Conservation (phyloP, 2,888 invertebrate species). For the Drosophila paranaensis region DNA sequence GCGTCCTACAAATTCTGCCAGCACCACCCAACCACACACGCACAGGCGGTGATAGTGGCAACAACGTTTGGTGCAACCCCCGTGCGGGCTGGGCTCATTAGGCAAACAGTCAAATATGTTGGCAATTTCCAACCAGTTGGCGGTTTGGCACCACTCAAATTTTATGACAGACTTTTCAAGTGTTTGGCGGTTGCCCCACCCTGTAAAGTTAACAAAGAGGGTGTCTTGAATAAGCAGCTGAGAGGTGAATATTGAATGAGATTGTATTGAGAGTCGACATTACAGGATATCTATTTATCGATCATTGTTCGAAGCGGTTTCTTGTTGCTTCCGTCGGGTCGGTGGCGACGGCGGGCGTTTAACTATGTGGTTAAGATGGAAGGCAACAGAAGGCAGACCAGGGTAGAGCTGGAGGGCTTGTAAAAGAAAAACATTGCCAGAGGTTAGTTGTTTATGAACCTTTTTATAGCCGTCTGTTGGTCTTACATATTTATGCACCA, state of each 20-base stretch:
- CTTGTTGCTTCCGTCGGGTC: conserved; percentile 30
- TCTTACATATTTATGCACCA: conserved; percentile 65
- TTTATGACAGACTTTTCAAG: conserved; percentile 80
- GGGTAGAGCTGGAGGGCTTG: conserved; percentile 16
- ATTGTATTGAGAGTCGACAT: neutral
- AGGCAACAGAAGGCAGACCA: conserved; percentile 17
- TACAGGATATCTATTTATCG: conserved; percentile 15
- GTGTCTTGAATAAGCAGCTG: neutral
- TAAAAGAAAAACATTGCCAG: conserved; percentile 56
- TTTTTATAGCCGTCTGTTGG: conserved; percentile 71
- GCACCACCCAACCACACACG: conserved; percentile 24
- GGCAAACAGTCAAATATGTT: conserved; percentile 77
- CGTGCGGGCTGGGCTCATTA: conserved; percentile 60
- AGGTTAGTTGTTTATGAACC: conserved; percentile 76
- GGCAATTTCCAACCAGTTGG: conserved; percentile 77
- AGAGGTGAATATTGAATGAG: neutral
- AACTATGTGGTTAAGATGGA: conserved; percentile 32
- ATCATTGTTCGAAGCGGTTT: neutral
- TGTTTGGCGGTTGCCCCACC: conserved; percentile 50
- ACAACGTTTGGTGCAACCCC: conserved; percentile 31
- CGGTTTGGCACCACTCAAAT: conserved; percentile 64
- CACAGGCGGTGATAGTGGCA: conserved; percentile 3
- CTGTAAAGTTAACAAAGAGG: neutral
- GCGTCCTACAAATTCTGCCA: conserved; percentile 36
- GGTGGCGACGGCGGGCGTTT: conserved; percentile 57